Evolutionary conservation across 2,888 invertebrate genomes (phyloP), one percentile per base, ranked within the genome.

Genomic region (Parnassius orleans): DNA sequence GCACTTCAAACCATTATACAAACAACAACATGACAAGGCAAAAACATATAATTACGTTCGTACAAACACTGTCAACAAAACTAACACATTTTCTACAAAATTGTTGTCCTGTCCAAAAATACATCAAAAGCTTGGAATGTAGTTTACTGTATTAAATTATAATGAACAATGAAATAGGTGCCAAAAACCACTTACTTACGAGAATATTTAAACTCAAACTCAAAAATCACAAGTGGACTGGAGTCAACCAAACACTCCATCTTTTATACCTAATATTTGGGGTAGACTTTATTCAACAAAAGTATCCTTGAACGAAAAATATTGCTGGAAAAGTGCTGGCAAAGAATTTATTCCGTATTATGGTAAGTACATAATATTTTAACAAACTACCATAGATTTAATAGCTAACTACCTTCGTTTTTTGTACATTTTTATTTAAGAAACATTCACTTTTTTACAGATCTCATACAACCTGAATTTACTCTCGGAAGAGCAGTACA

Each of bases 401-500:
- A 5, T 33, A 7, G 33, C 33, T 58, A 19, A 33, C 24, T 48
- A 53, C 24, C 46, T 44, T 57, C 14, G 10, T 12, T 24, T 47
- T 33, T 51, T 54, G 15, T 3, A 42, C 33, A 1, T 10, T 3
- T 53, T 41, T 12, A 24, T 41, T n/a, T 7, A 53, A 9, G 3
- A 43, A 11, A 43, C 12, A 3, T 44, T 42, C 53, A 50, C 44
- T 75, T 71, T 50, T 14, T 14, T 48, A 43, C 75, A 94, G 95
- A 93, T 82, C 82, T 95, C 60, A 83, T 84, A 42, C 86, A 90
- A 60, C 78, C 90, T 3, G 80, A 84, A 57, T 94, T 94, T 70
- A 92, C 81, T 41, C 75, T 93, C 59, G 94, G 94, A 60, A 84
- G 94, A 68, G 75, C 87, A 0, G 67, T 84, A 1, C 73, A 66